Evolutionary conservation across 2,113 vertebrate genomes (phyloP).

Genomic region (Acrocephalus kingi): DNA sequence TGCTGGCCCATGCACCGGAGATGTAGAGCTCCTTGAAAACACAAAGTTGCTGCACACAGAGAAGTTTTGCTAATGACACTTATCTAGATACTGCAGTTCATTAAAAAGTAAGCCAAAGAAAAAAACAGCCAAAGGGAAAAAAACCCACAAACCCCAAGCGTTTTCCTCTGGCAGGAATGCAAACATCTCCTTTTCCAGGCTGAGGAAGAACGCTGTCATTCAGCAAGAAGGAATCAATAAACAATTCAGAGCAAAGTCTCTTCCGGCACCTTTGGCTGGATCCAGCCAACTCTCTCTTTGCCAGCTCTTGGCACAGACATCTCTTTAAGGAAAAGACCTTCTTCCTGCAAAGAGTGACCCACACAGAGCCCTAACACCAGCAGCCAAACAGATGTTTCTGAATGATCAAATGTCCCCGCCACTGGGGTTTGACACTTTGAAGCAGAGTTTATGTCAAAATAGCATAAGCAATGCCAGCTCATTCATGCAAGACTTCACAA

Average conservation of each 20-base stretch:
- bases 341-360: not conserved
- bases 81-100: not conserved
- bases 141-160: not conserved
- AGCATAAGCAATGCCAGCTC: not conserved
- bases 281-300: not conserved
- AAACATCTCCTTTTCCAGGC: not conserved
- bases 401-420: not conserved
- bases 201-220: not conserved
- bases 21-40: not conserved
- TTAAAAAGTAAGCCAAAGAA: not conserved
- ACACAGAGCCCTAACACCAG: accelerated
- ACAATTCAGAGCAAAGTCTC: not conserved
- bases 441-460: not conserved
- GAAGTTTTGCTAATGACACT: not conserved
- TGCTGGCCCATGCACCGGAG: not conserved
- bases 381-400: not conserved
- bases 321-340: not conserved
- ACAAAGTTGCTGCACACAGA: accelerated
- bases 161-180: not conserved
- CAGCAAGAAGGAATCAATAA: not conserved
- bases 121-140: not conserved
- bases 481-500: not conserved
- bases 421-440: not conserved
- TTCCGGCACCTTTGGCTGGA: not conserved
- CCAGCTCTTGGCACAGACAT: not conserved